A percentile compares a stretch with the other conserved stretches of the same genome.
Conservation (phyloP, 2,888 invertebrate genomes). For the Pristionchus fissidentatus region DNA sequence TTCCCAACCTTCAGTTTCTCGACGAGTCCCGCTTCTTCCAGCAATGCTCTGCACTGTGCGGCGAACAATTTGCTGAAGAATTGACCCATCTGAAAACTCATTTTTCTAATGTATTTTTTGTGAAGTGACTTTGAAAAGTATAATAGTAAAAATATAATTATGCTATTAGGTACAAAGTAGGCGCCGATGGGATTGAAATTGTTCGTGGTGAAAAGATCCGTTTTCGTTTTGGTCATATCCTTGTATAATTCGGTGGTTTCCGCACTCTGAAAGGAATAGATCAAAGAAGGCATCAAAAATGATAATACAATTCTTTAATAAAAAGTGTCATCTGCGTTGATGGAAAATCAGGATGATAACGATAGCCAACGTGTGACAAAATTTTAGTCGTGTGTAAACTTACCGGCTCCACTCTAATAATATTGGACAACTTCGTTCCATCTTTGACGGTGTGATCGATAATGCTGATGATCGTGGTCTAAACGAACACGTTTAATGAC, state of each 20-base stretch:
- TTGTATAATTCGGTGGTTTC: not conserved
- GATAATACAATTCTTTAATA: too few species aligned
- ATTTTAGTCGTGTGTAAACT: too few species aligned
- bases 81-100: not conserved
- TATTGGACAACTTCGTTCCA: conserved; percentile 20
- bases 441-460: not conserved
- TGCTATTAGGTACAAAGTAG: too few species aligned
- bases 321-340: too few species aligned
- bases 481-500: not conserved
- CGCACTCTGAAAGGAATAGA: not conserved
- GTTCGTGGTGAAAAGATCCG: conserved; percentile 10
- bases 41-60: not conserved
- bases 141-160: too few species aligned
- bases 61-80: not conserved
- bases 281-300: too few species aligned
- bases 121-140: too few species aligned
- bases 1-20: not conserved
- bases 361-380: too few species aligned
- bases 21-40: not conserved
- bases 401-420: conserved; percentile 4
- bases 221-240: conserved; percentile 2
- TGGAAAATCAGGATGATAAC: too few species aligned
- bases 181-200: conserved; percentile 16
- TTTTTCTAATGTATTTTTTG: too few species aligned
- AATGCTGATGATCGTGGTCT: not conserved